Percentiles rank a stretch among this genome's conserved stretches.
These are phyloP conservation scores for Gulo gulo DNA, from an alignment of 2,113 vertebrate species.

Conservation along the genomic window DNA sequence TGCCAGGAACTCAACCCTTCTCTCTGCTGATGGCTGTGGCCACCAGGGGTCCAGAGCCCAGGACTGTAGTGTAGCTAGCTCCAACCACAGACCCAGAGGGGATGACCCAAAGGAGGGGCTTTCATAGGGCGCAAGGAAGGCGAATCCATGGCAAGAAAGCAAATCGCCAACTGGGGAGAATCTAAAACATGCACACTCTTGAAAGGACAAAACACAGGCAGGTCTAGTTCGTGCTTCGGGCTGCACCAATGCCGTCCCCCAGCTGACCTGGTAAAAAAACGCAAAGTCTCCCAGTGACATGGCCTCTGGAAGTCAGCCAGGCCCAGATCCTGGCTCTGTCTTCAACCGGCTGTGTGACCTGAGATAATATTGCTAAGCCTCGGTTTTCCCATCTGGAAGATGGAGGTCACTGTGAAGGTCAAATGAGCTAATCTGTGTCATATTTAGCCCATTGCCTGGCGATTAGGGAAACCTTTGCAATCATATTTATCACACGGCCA, in stretches of 20 bases:
- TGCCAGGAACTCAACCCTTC: not conserved
- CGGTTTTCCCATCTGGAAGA: not conserved
- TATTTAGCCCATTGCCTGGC: not conserved
- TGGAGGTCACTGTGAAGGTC: not conserved
- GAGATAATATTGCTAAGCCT: not conserved
- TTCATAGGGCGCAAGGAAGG: not conserved
- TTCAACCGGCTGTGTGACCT: not conserved
- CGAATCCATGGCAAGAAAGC: not conserved
- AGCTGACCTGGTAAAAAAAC: not conserved
- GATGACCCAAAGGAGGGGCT: not conserved
- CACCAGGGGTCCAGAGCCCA: not conserved
- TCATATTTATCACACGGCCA: not conserved
- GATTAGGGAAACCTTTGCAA: not conserved
- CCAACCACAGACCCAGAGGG: not conserved
- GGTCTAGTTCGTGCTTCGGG: fast-evolving
- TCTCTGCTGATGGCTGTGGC: not conserved
- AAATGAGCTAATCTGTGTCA: not conserved
- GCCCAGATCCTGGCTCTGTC: not conserved
- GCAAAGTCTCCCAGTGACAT: too few species aligned
- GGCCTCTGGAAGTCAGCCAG: not conserved
- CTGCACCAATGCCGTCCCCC: too few species aligned
- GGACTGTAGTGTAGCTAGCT: not conserved
- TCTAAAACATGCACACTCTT: not conserved
- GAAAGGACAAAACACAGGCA: not conserved
- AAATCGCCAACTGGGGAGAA: fast-evolving